Percentiles rank a stretch among this genome's conserved stretches.
Evolutionary conservation across 2,113 vertebrate species (phyloP).

Genomic region (Eudyptes chrysolophus): DNA sequence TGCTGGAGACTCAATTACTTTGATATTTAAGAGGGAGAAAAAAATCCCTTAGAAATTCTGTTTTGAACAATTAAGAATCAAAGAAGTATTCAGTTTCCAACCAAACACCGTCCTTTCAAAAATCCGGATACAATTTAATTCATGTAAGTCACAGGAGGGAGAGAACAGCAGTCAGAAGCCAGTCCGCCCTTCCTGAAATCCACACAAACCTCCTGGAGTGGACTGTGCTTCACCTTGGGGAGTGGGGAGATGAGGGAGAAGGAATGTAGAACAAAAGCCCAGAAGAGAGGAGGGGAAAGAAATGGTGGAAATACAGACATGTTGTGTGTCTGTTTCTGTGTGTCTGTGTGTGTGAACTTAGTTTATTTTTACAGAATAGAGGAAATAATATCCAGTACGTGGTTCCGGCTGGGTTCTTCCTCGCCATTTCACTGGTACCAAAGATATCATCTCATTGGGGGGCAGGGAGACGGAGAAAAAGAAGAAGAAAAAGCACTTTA

Average conservation of each 20-base stretch:
- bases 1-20: neutral
- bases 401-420: neutral
- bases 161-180: neutral
- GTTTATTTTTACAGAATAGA: neutral
- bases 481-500: neutral
- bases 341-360: neutral
- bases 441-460: neutral
- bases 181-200: neutral
- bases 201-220: neutral
- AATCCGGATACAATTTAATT: neutral
- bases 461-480: too few relatives aligned
- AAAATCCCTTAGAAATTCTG: neutral
- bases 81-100: neutral
- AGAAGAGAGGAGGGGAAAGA: neutral
- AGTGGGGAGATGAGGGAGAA: neutral
- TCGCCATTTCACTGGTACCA: neutral
- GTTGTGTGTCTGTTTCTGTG: neutral
- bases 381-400: neutral
- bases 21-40: neutral
- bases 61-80: slow-evolving; percentile 1
- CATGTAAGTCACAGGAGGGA: neutral
- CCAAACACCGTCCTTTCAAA: neutral
- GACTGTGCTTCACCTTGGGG: neutral
- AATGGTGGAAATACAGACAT: neutral
- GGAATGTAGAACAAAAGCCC: neutral